Base-by-base conservation (phyloP, 2,888 invertebrate species). In the Brachypalpus laphriformis region DNA sequence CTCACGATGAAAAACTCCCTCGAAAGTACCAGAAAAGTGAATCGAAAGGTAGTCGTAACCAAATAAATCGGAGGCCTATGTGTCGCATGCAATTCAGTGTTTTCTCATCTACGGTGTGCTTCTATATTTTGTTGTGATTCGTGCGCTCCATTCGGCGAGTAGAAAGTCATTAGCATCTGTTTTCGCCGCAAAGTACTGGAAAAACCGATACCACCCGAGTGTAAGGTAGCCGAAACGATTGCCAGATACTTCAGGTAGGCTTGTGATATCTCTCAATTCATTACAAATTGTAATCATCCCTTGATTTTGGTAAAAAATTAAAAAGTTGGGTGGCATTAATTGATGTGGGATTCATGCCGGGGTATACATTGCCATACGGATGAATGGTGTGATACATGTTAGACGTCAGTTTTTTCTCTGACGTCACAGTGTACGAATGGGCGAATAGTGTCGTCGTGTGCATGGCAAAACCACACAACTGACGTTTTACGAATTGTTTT, bases 1-100 rank as follows among this genome's bases (percentile, higher is more conserved):
- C 22, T 31, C 42, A 16, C 56, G 18, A 45, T 31, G 56, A 45
- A 57, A 37, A 61, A 49, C 51, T 37, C 37, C 37, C 59, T 40
- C 16, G 8, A 14, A 11, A 18, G 18, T 70, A 28, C 34, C 14
- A 22, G 1, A 45, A 16, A 57, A 45, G 18, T 47, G 18, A 31
- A 49, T 3, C 9, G 22, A 18, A 25, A 42, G 25, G 8, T 14
- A 72, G 11, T 25, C 3, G 49, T 16, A 31, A 28, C 6, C 3
- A 40, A 40, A 40, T 34, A 49, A 40, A 20, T 40, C 28, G 8
- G 14, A 14, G 20, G 0, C n/a, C n/a, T 7, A 3, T 56, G 11
- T 18, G 45, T 18, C 2, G 0, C 18, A 1, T 9, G 18, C 20
- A 45, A 20, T 20, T 45, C 0, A 18, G 18, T 47, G 8, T 47